Evolutionary conservation across 2,888 invertebrate genomes (phyloP), one percentile per base, ranked within the genome.

Genomic region (Escarpia spicata): DNA sequence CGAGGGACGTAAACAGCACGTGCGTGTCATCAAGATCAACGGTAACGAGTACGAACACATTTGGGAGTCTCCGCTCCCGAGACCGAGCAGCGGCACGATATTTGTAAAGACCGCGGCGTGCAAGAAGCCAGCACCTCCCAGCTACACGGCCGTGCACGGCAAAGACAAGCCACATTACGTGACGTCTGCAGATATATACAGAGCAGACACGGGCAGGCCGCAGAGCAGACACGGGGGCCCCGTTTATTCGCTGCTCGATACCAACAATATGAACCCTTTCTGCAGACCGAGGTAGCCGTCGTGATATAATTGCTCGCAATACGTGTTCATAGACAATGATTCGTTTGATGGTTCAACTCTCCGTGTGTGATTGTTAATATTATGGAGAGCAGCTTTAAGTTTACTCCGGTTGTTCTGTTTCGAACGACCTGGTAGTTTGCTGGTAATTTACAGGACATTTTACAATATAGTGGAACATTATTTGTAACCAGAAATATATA

Each of bases 1-100:
- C 75, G 75, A 75, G 75, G 75, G 75, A 15, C 75, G 75, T 26
- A 75, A 75, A 1, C 75, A 75, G n/a, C 75, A 75, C 75, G 75
- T 75, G 19, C 75, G 75, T 26, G 75, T 75, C 75, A 75, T 75
- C 75, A 75, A 75, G 26, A 89, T 93, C n/a, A 60, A 93, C 90
- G 93, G 93, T 19, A 93, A 93, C 52, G 93, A 93, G 44, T 93
- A 93, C 90, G 92, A 93, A 58, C 93, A 93, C 91, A 93, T 93
- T 6, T 93, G 93, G 93, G 91, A 93, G 92, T 31, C 93, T 19
- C 93, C 93, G 43, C 60, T 93, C 6, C 93, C 93, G 10, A 43
- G n/a, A 15, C 92, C 92, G 15, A 58, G 37, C 89, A 43, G 92
- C 31, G 45, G 75, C 26, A 75, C 75, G 19, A 75, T 75, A 75